Evolutionary conservation across 2,797 vertebrate genomes (phyloP), one percentile per base, ranked within the genome.

Genomic region (Sebastiscus tertius): DNA sequence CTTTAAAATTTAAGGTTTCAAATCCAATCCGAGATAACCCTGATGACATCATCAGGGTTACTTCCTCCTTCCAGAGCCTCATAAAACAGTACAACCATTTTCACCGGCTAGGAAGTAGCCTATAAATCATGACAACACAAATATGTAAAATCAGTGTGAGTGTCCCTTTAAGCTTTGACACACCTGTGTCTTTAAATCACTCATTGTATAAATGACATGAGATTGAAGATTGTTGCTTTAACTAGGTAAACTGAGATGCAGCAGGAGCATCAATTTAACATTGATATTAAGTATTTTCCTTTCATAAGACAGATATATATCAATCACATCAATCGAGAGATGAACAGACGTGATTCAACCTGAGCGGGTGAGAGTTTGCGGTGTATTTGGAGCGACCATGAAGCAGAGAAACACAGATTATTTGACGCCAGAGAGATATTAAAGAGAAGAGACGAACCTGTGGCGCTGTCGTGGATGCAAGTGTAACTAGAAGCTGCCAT

Each of bases 401-500:
- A 9, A 34, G 8, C 55, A 46, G 4, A 69, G 3, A 49, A 11
- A 16, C 26, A 31, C 20, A 31, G 8, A 12, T 3, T 1, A 0
- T 1, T 0, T 16, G 75, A 46, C 24, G 26, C 36, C 49, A 8
- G 0, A 1, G 2, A 60, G 14, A 74, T 4, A 39, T 39, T 14
- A 27, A 14, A 11, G 8, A 16, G 1, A 4, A 7, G 2, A 8
- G 12, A 68, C 68, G 3, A 49, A 95, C 95, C 95, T 94, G 94
- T 62, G 79, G 80, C 80, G 68, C 55, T 68, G 80, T 93, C 90
- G 8, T 82, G 89, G 80, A 68, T 71, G 88, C 80, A 82, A 42
- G 77, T 78, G 87, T 75, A 82, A 54, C 77, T 68, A 1, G 87
- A 79, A 60, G 92, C 81, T 20, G 89, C 90, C 94, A 95, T 95